A percentile compares a stretch with the other conserved stretches of the same genome.
These are phyloP conservation scores for Amniataba percoides DNA, from an alignment of 2,797 vertebrate species.

Conservation along the genomic window DNA sequence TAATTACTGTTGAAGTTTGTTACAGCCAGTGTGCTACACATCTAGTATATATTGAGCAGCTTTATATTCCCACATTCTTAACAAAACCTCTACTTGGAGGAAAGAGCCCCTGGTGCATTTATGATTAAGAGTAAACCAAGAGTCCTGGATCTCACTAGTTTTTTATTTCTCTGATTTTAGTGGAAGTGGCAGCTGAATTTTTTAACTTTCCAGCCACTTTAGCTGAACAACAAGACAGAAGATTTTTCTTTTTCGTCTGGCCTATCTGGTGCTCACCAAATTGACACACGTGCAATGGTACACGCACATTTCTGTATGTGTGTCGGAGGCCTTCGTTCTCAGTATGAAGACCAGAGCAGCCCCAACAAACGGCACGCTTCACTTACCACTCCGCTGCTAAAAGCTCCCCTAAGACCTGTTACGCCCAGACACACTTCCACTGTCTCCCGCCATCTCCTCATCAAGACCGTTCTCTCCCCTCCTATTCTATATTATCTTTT, in stretches of 20 bases:
- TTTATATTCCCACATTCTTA: neutral
- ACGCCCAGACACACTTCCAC: slow-evolving; percentile 66
- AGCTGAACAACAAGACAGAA: neutral
- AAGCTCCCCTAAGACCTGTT: slow-evolving; percentile 75
- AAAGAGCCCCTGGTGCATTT: neutral
- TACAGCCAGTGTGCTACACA: neutral
- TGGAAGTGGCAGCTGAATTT: slow-evolving; percentile 8
- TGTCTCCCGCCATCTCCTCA: slow-evolving; percentile 54
- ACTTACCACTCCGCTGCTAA: slow-evolving; percentile 76
- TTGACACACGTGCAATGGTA: neutral
- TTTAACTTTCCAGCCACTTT: neutral
- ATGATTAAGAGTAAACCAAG: neutral
- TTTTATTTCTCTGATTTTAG: neutral
- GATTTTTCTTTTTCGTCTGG: slow-evolving; percentile 3
- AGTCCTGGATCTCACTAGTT: neutral
- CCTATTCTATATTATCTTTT: neutral
- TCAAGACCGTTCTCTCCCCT: neutral
- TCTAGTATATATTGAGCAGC: neutral
- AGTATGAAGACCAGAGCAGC: slow-evolving; percentile 48
- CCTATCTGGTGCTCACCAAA: neutral
- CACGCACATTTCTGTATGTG: neutral
- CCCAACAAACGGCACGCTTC: slow-evolving; percentile 70
- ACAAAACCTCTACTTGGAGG: neutral
- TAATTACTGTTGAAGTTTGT: neutral
- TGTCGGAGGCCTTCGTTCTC: slow-evolving; percentile 8